These are phyloP conservation scores for Ophioderma brevispina DNA, from an alignment of 35 echinoderm and acorn worm genomes.

Conservation along the genomic window DNA sequence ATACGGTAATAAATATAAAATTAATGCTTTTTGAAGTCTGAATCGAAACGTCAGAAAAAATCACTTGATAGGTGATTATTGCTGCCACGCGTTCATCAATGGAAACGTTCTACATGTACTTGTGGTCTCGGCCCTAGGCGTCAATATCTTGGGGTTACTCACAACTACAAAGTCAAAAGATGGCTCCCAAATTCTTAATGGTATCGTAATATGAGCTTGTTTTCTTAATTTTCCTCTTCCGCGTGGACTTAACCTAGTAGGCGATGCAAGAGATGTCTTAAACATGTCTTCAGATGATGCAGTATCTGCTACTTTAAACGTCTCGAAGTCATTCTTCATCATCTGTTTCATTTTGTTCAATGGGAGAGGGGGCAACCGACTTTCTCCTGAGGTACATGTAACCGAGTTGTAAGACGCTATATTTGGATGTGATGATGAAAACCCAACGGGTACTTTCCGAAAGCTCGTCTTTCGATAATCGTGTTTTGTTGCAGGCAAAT, in stretches of 20 bases:
- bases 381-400: slow-evolving; percentile 18
- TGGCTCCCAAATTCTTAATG: slow-evolving; percentile 66
- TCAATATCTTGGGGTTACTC: slow-evolving; percentile 36
- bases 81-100: background rate
- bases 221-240: slow-evolving; percentile 31
- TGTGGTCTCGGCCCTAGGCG: slow-evolving; percentile 13
- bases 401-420: background rate
- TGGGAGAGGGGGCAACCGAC: slow-evolving; percentile 32
- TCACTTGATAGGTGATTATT: no score
- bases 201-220: slow-evolving; percentile 20
- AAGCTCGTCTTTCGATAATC: background rate
- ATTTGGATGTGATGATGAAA: background rate
- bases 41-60: no score
- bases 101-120: background rate
- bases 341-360: slow-evolving; percentile 34
- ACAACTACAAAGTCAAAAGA: slow-evolving; percentile 51
- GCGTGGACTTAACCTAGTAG: background rate
- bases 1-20: no score
- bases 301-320: background rate
- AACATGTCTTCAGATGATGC: background rate
- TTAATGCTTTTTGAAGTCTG: no score
- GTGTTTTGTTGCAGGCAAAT: slow-evolving; percentile 24
- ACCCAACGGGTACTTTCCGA: background rate
- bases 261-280: background rate
- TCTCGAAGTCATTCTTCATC: background rate